phyloP scores from a whole-genome alignment of 64 coral and sea anemone species.

The Acropora tenuis region DNA sequence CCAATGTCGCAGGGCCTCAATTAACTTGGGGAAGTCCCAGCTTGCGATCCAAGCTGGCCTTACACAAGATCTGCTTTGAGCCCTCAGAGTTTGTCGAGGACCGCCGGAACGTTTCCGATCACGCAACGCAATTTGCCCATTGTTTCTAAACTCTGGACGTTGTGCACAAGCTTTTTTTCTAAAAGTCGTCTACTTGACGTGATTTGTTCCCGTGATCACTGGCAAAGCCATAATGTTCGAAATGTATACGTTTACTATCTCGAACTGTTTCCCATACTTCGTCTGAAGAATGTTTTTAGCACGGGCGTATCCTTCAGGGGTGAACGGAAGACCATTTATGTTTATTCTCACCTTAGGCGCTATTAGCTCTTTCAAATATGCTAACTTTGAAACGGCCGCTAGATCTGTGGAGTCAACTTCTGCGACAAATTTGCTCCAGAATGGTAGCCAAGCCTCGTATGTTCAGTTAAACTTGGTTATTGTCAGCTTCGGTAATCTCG shows the following conservation, averaged over 20 bases:
- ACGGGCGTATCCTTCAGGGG: not conserved
- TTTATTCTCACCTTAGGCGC: constrained; percentile 12
- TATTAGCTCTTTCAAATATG: constrained; percentile 48
- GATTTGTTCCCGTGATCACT: constrained; percentile 6
- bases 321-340: constrained; percentile 45
- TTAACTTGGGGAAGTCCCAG: not conserved
- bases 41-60: not conserved
- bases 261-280: constrained; percentile 21
- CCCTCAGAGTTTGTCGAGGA: not conserved
- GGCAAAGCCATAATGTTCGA: constrained; percentile 7
- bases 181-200: constrained; percentile 31
- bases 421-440: constrained; percentile 53
- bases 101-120: not conserved
- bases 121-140: not conserved
- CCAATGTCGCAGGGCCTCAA: not conserved
- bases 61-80: constrained; percentile 5
- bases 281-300: constrained; percentile 34
- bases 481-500: not conserved
- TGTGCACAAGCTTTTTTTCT: constrained; percentile 34
- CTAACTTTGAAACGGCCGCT: constrained; percentile 22
- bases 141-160: constrained; percentile 48
- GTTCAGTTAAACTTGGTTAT: constrained; percentile 23
- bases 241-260: constrained; percentile 24
- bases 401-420: constrained; percentile 38
- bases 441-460: constrained; percentile 23